phyloP scores from a whole-genome alignment of 2,888 invertebrate species.

The Parochlus steinenii region DNA sequence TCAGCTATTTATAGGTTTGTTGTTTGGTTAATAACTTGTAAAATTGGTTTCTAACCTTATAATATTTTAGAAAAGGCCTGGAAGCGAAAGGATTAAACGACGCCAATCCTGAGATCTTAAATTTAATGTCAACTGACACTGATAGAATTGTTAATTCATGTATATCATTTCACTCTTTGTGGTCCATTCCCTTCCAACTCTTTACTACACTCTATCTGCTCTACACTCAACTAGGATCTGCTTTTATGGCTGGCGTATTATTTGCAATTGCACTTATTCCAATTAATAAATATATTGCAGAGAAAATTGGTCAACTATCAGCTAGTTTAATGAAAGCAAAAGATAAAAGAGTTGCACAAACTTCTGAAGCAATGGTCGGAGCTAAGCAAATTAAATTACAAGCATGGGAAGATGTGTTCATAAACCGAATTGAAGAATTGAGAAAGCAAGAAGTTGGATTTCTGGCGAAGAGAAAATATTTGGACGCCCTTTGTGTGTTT shows the following conservation, averaged over 20 bases:
- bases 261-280: constrained; percentile 83
- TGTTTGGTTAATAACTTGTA: too few species aligned
- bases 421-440: constrained; percentile 44
- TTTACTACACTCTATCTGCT: constrained; percentile 65
- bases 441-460: constrained; percentile 57
- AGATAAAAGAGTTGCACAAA: constrained; percentile 72
- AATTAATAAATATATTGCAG: constrained; percentile 77
- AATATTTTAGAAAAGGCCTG: too few species aligned
- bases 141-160: constrained; percentile 92
- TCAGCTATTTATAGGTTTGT: constrained; percentile 65
- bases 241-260: constrained; percentile 77
- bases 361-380: constrained; percentile 73
- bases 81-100: constrained; percentile 30
- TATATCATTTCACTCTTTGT: constrained; percentile 88
- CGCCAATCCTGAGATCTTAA: constrained; percentile 73
- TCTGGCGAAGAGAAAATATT: constrained; percentile 74
- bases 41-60: constrained; percentile 33
- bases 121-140: constrained; percentile 93
- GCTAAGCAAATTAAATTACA: constrained; percentile 83
- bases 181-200: constrained; percentile 89
- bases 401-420: constrained; percentile 85
- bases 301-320: constrained; percentile 73
- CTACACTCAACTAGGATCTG: constrained; percentile 74
- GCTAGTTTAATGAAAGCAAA: constrained; percentile 79
- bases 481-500: constrained; percentile 95